Evolutionary conservation across 2,888 invertebrate genomes (phyloP), one percentile per base, ranked within the genome.

Genomic region (Phragmatobia fuliginosa): DNA sequence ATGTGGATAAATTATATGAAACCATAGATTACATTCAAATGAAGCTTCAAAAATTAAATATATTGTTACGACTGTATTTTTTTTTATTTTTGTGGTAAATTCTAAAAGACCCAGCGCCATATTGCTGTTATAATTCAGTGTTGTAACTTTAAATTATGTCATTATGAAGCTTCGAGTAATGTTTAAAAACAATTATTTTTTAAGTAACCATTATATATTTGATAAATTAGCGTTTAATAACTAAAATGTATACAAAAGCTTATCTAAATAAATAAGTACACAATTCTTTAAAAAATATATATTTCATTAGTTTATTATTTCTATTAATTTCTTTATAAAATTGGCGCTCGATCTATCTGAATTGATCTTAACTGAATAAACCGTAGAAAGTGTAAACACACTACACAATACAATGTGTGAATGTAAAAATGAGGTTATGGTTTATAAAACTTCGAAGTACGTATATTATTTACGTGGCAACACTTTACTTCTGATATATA

Each of bases 301-400:
- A n/a, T n/a, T n/a, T n/a, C 1, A 32, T 21, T 62, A 0, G 2
- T 60, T 60, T 36, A 33, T 36, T 61, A 28, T 38, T 36, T n/a
- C 2, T 7, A 10, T 31, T 61, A 25, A 5, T 31, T 45, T 41
- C 8, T 33, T 52, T 16, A 2, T 33, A 21, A 2, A 28, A 52
- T 65, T 56, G 65, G 65, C 36, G 56, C 65, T 65, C 56, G 65
- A 36, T 65, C 65, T 36, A 11, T 49, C n/a, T n/a, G n/a, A 32
- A n/a, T 56, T n/a, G n/a, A 25, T 56, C 25, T 28, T 56, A 11
- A 28, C 36, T 64, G 25, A 82, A 82, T 85, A 88, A 88, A 87
- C 85, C 86, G 81, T 83, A 84, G 74, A 67, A 85, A 87, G 85
- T 87, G 79, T 80, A 72, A 66, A 70, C 70, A 82, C 75, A 78